phyloP scores from a whole-genome alignment of 2,888 invertebrate species.

The Melieria picta region DNA sequence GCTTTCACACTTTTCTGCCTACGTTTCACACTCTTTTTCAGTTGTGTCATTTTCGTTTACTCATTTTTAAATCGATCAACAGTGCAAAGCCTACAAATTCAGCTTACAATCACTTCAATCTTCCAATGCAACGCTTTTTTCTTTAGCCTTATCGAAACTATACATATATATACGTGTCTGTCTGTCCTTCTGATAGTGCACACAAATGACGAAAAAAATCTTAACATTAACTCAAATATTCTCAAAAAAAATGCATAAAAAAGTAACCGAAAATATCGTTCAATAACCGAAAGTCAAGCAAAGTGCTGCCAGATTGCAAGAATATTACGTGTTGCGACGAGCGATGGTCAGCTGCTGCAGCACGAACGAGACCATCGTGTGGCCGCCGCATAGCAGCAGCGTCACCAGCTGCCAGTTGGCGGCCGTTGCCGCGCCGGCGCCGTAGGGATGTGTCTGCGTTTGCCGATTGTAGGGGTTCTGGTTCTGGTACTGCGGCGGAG shows the following conservation, averaged over 20 bases:
- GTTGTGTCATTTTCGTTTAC: too few relatives aligned
- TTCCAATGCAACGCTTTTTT: too few relatives aligned
- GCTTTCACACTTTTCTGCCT: too few relatives aligned
- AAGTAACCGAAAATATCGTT: not conserved
- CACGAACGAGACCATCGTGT: conserved; percentile 30
- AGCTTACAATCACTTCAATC: too few relatives aligned
- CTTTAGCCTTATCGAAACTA: too few relatives aligned
- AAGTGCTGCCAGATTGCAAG: too few relatives aligned
- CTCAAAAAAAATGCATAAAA: not conserved
- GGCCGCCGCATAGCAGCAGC: conserved; percentile 19
- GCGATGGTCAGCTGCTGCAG: conserved; percentile 23
- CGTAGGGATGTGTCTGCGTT: conserved; percentile 62
- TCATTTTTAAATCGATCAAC: too few relatives aligned
- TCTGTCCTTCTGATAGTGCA: too few relatives aligned
- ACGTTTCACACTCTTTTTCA: too few relatives aligned
- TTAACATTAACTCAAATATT: not conserved
- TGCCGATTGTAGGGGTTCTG: conserved; percentile 64
- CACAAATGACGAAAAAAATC: not conserved
- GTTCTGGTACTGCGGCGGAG: conserved; percentile 64
- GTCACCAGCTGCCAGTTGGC: conserved; percentile 20
- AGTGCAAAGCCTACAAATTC: too few relatives aligned
- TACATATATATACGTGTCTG: too few relatives aligned
- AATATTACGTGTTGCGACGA: conserved; percentile 46
- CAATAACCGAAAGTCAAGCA: too few relatives aligned
- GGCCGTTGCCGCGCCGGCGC: conserved; percentile 31